phyloP scores from a whole-genome alignment of 2,113 vertebrate species.

The Ranitomeya variabilis region DNA sequence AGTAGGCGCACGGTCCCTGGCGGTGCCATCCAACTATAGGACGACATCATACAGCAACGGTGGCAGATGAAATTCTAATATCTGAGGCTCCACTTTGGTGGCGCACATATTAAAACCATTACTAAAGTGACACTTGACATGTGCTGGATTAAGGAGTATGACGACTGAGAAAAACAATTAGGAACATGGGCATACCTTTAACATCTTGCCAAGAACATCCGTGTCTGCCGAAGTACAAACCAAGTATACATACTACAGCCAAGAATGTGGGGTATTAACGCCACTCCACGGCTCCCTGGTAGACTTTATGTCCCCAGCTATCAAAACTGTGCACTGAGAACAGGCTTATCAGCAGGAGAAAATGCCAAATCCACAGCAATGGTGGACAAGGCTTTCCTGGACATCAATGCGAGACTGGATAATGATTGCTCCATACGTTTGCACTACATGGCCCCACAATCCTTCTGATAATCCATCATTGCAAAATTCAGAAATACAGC shows the following conservation, averaged over 20 bases:
- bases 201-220: slow-evolving; percentile 24
- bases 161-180: not conserved
- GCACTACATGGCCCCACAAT: too few relatives aligned
- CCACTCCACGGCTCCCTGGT: not conserved
- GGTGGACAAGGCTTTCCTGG: slow-evolving; percentile 16
- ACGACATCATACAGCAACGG: not conserved
- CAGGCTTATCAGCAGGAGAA: not conserved
- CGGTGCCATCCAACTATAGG: not conserved
- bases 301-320: slow-evolving; percentile 22
- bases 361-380: not conserved
- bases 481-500: too few relatives aligned
- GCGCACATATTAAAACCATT: slow-evolving; percentile 9
- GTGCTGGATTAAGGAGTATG: slow-evolving; percentile 12
- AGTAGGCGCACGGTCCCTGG: too few relatives aligned
- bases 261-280: slow-evolving; percentile 29
- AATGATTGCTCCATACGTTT: not conserved
- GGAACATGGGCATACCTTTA: not conserved
- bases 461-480: too few relatives aligned
- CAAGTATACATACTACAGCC: slow-evolving; percentile 15
- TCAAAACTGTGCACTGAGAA: slow-evolving; percentile 2
- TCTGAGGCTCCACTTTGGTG: not conserved
- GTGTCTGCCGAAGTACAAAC: not conserved
- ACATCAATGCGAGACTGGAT: not conserved
- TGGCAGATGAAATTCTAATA: not conserved
- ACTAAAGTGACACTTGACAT: slow-evolving; percentile 19